Base-by-base conservation (phyloP, 2,888 invertebrate species). In the Dysmachus trigonus region DNA sequence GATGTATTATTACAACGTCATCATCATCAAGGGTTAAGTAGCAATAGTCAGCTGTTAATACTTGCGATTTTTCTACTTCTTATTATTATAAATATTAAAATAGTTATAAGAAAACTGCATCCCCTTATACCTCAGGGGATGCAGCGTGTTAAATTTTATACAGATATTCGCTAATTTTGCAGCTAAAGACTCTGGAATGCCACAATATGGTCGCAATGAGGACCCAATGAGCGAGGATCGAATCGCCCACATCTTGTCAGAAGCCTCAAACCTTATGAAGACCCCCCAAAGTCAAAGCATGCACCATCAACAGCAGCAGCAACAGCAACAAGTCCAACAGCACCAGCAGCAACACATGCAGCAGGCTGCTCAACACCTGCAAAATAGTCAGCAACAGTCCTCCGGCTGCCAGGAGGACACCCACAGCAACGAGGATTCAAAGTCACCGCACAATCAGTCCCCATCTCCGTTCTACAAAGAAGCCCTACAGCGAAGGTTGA, bases 191-290 rank as follows among this genome's bases (percentile, higher is more conserved):
- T 95, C 96, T 89, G 95, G 95, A 87, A 94, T 96, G 91, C 95
- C 96, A 85, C 94, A 95, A 38, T 97, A 96, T 91, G 95, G 95
- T 84, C 94, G 96, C 87, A 94, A 95, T 74, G 96, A 96, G 84
- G 94, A 96, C 91, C 95, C 95, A 89, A 94, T 95, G 89, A 97
- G 97, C 35, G 98, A 99, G 90, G 98, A 99, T 90, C 94, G 98
- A 88, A 95, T 99, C 88, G 97, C 96, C 79, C 98, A 98, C 92
- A 98, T 99, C 91, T 94, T 99, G 87, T 97, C 94, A 90, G 98
- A 99, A 91, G 98, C 98, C 30, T 97, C 97, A 84, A 96, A 97
- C 89, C 94, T 98, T 90, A 97, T 98, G 95, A 96, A 97, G 93
- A 93, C 94, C 0, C 93, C 93, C 85, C 93, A 92, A 88, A 76